Evolutionary conservation across 2,888 invertebrate species (phyloP).

Genomic region (Pecten maximus): DNA sequence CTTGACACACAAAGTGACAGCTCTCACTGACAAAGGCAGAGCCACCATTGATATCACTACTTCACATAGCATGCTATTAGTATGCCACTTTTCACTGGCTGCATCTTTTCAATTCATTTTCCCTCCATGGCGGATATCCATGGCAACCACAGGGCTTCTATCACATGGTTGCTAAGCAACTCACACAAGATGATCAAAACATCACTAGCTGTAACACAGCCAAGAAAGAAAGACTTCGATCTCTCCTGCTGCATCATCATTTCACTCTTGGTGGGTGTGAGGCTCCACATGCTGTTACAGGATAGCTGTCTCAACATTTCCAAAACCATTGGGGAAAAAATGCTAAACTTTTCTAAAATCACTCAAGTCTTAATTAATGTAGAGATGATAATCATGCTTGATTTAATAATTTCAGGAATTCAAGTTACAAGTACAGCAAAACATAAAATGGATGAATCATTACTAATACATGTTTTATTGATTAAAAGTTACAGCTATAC

Average conservation of each 20-base stretch:
- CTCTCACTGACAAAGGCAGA: neutral
- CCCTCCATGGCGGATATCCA: constrained; percentile 32
- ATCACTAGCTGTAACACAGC: constrained; percentile 23
- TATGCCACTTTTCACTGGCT: constrained; percentile 21
- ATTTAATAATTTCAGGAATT: neutral
- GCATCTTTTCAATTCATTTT: constrained; percentile 29
- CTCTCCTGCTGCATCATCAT: constrained; percentile 9
- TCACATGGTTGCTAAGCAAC: constrained; percentile 23
- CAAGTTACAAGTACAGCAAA: neutral
- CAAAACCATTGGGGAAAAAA: neutral
- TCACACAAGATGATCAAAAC: constrained; percentile 35
- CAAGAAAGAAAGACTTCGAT: constrained; percentile 35
- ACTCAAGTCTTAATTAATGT: neutral
- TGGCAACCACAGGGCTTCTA: constrained; percentile 33
- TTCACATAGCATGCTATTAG: constrained; percentile 3
- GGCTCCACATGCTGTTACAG: neutral
- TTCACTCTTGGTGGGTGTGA: constrained; percentile 1
- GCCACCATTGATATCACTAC: neutral
- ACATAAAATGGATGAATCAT: constrained; percentile 21
- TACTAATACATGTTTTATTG: constrained; percentile 19
- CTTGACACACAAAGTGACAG: neutral
- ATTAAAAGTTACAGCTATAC: neutral
- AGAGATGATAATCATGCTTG: neutral
- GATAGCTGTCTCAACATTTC: neutral
- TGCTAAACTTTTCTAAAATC: neutral